A percentile compares a stretch with the other conserved stretches of the same genome.
These are phyloP conservation scores for Athalia circularis DNA, from an alignment of 2,888 invertebrate genomes.

Conservation along the genomic window DNA sequence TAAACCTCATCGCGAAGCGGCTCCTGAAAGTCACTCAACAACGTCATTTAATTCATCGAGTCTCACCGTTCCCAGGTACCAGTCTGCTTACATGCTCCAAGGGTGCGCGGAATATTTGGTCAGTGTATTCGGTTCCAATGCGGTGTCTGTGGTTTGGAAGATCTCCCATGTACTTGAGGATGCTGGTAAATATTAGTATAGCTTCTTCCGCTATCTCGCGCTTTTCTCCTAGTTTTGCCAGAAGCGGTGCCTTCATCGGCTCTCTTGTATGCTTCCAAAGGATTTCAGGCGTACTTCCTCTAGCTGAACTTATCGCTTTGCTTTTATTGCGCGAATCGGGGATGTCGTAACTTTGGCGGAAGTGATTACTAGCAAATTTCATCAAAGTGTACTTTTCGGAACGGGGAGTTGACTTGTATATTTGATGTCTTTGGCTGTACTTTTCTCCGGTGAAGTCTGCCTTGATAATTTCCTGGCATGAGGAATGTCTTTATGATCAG, in stretches of 20 bases:
- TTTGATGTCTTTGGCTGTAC: conserved; percentile 48
- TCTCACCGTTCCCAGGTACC: not conserved
- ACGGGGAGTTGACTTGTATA: conserved; percentile 76
- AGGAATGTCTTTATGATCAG: conserved; percentile 1
- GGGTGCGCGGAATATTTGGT: conserved; percentile 89
- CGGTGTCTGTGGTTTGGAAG: conserved; percentile 88
- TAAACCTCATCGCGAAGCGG: conserved; percentile 91
- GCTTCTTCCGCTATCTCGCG: conserved; percentile 85
- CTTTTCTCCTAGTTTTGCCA: conserved; percentile 84
- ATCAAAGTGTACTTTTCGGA: conserved; percentile 89
- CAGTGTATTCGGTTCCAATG: conserved; percentile 88
- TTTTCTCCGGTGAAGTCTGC: conserved; percentile 61
- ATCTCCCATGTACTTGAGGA: conserved; percentile 94
- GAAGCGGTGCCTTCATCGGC: conserved; percentile 87
- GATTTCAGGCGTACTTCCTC: conserved; percentile 81
- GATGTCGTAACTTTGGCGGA: conserved; percentile 76
- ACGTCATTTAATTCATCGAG: not conserved
- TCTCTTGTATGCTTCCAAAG: conserved; percentile 90
- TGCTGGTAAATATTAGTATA: conserved; percentile 83
- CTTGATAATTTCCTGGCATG: conserved; percentile 71
- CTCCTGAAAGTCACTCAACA: conserved; percentile 74
- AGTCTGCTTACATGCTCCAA: conserved; percentile 78
- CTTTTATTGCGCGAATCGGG: conserved; percentile 81
- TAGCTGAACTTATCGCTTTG: conserved; percentile 78
- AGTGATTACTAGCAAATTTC: conserved; percentile 89